A percentile compares a stretch with the other conserved stretches of the same genome.
phyloP scores from a whole-genome alignment of 2,888 invertebrate genomes.

The Hypsopygia costalis region DNA sequence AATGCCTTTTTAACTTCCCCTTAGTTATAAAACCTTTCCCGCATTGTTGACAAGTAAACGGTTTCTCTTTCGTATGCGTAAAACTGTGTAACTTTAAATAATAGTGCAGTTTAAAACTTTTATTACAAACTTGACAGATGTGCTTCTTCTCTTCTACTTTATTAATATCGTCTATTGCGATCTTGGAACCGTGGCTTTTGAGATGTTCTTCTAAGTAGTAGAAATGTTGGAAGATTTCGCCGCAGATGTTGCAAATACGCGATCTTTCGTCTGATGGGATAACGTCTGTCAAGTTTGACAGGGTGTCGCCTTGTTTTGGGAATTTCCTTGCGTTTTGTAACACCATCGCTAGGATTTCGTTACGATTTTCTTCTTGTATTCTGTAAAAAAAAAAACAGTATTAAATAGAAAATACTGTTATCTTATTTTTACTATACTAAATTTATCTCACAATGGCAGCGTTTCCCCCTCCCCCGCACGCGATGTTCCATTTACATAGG shows the following conservation, averaged over 20 bases:
- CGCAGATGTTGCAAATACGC: slow-evolving; percentile 69
- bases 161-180: slow-evolving; percentile 48
- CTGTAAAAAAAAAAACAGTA: slow-evolving; percentile 30
- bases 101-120: slow-evolving; percentile 65
- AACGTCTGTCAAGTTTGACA: slow-evolving; percentile 22
- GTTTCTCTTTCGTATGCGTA: slow-evolving; percentile 69
- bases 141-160: slow-evolving; percentile 56
- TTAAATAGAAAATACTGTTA: too few relatives aligned
- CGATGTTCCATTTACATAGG: too few relatives aligned
- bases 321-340: slow-evolving; percentile 65
- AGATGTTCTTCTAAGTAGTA: slow-evolving; percentile 67
- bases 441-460: too few relatives aligned
- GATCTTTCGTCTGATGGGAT: slow-evolving; percentile 52
- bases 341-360: slow-evolving; percentile 66
- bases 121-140: slow-evolving; percentile 56
- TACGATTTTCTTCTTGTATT: slow-evolving; percentile 61
- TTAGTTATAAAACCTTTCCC: slow-evolving; percentile 70
- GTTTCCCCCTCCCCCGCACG: too few relatives aligned
- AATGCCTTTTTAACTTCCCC: slow-evolving; percentile 63
- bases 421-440: background rate
- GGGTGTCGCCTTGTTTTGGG: slow-evolving; percentile 38
- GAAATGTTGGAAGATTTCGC: slow-evolving; percentile 68
- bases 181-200: slow-evolving; percentile 61
- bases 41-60: slow-evolving; percentile 67
- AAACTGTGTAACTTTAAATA: slow-evolving; percentile 66